Evolutionary conservation across 2,888 invertebrate species (phyloP), one percentile per base, ranked within the genome.

Genomic region (Caenorhabditis sp.): DNA sequence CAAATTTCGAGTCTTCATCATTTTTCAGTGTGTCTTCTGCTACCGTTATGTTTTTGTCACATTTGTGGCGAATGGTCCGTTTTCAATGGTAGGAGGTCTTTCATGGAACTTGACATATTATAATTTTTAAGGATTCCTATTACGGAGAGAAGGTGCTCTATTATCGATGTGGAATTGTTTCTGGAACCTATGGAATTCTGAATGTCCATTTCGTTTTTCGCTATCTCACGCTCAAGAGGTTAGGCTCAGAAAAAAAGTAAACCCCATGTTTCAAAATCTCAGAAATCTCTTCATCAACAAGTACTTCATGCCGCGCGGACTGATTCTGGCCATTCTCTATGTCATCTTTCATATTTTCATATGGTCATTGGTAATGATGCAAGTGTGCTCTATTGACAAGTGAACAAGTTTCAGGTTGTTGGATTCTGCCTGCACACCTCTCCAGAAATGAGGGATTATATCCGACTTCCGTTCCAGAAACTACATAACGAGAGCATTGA

Each of bases 11-110:
- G n/a, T n/a, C n/a, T n/a, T n/a, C n/a, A n/a, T n/a, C n/a, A n/a
- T 14, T 19, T 47, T 66, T 31, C 58, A 70, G 69, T 44, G 28
- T 12, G 69, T 70, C 4, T 58, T 58, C 44, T 41, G 44, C 28
- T 70, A 70, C 10, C 69, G 58, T 24, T 70, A 70, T 44, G 69
- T 56, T 5, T 70, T 56, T 38, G 44, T 70, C n/a, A 70, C 69
- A 4, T 58, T 70, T 26, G 19, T 70, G 16, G 28, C 38, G 0
- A 56, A 44, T 44, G 69, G 44, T 0, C 58, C 56, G 8, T 70
- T 70, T 44, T 56, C 69, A 10, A 19, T 14, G 58, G 56, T 54
- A 69, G 24, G n/a, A n/a, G n/a, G n/a, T n/a, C 0, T 10, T 19
- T 31, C 35, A 4, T 19, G 38, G 8, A 3, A n/a, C n/a, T 51